Percentiles rank a stretch among this genome's conserved stretches.
Evolutionary conservation across 2,797 vertebrate species (phyloP).

Genomic region (Cetoscarus ocellatus): DNA sequence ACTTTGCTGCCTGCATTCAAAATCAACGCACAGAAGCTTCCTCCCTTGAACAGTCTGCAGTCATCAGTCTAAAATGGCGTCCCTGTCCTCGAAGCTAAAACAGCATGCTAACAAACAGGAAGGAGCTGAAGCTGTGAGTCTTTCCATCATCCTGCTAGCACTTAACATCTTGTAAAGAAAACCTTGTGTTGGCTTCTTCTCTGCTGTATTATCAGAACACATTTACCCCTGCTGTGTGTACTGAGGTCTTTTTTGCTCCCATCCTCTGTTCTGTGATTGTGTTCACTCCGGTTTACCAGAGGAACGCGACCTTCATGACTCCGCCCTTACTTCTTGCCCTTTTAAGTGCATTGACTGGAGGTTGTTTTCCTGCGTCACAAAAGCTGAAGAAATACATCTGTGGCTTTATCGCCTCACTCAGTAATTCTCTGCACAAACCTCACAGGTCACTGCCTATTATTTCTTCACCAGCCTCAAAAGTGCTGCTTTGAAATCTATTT

Average conservation of each 20-base stretch:
- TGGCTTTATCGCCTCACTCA: neutral
- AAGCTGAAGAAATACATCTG: neutral
- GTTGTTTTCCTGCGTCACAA: slow-evolving; percentile 1
- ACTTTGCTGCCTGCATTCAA: too few relatives aligned
- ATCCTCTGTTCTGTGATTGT: neutral
- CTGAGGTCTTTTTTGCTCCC: neutral
- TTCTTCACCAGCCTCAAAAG: slow-evolving; percentile 3
- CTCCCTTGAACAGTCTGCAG: too few relatives aligned
- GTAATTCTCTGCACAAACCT: slow-evolving; percentile 7
- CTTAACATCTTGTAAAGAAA: too few relatives aligned
- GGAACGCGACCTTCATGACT: neutral
- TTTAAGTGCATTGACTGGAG: neutral
- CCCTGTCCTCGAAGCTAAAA: too few relatives aligned
- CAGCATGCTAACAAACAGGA: too few relatives aligned
- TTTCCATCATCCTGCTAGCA: too few relatives aligned
- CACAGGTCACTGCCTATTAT: slow-evolving; percentile 25
- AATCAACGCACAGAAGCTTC: too few relatives aligned
- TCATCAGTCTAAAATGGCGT: too few relatives aligned
- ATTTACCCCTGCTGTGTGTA: too few relatives aligned
- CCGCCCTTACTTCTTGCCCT: neutral
- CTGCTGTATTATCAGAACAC: neutral
- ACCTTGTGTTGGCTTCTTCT: too few relatives aligned
- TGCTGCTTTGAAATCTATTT: slow-evolving; percentile 25
- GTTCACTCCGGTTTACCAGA: too few relatives aligned
- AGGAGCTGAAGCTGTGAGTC: too few relatives aligned